Percentiles rank a stretch among this genome's conserved stretches.
Evolutionary conservation across 2,113 vertebrate species (phyloP).

Genomic region (Vombatus ursinus): DNA sequence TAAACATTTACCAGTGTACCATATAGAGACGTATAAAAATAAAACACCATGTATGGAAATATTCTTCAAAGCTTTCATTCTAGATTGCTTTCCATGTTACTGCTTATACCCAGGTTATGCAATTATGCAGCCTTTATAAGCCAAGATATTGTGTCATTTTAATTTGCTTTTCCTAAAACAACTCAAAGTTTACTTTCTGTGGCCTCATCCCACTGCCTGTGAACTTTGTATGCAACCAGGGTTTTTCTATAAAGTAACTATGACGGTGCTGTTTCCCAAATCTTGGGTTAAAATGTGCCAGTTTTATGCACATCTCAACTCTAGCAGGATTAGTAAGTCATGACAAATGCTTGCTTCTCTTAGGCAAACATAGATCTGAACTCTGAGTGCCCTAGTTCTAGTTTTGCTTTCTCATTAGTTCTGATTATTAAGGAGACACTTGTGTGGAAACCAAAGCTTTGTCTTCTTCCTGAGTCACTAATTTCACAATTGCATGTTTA

Average conservation of each 20-base stretch:
- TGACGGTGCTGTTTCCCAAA: slow-evolving; percentile 43
- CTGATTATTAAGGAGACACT: slow-evolving; percentile 42
- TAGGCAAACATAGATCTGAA: slow-evolving; percentile 38
- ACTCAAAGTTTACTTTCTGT: slow-evolving; percentile 41
- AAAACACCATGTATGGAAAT: slow-evolving; percentile 27
- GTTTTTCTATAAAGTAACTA: slow-evolving; percentile 30
- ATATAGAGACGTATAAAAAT: slow-evolving; percentile 46
- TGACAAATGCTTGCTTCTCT: slow-evolving; percentile 38
- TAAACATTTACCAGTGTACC: slow-evolving; percentile 37
- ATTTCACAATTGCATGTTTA: slow-evolving; percentile 65
- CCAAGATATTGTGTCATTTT: slow-evolving; percentile 36
- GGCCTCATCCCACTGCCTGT: slow-evolving; percentile 32
- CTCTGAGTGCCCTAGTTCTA: slow-evolving; percentile 32
- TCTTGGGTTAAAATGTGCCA: neutral
- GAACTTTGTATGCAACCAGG: slow-evolving; percentile 24
- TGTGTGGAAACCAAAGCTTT: slow-evolving; percentile 48
- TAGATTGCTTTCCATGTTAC: slow-evolving; percentile 58
- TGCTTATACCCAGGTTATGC: slow-evolving; percentile 40
- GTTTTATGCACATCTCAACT: neutral
- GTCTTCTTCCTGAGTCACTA: slow-evolving; percentile 59
- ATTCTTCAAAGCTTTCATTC: slow-evolving; percentile 15
- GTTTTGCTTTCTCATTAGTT: slow-evolving; percentile 53
- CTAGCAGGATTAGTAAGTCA: slow-evolving; percentile 30
- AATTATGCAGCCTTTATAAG: slow-evolving; percentile 38
- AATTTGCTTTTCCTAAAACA: slow-evolving; percentile 43